A percentile compares a stretch with the other conserved stretches of the same genome.
Conservation (phyloP, 2,888 invertebrate species). For the Noctuana brunneofusca region DNA sequence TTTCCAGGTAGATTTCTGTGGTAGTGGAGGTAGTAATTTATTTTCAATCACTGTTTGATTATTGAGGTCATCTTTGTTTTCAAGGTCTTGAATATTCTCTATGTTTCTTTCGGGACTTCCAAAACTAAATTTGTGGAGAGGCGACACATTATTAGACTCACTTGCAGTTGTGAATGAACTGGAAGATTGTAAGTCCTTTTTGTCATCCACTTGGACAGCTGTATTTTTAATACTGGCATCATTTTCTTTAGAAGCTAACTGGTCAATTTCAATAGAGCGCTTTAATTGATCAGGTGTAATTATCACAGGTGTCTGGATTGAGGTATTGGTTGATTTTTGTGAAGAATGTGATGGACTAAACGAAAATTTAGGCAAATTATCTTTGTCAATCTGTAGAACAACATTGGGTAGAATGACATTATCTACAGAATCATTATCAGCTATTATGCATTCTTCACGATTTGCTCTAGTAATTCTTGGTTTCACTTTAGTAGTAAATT, state of each 20-base stretch:
- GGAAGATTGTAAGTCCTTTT: constrained; percentile 54
- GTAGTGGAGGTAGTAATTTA: constrained; percentile 42
- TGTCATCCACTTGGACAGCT: not conserved
- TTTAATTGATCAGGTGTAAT: constrained; percentile 12
- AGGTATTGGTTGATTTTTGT: constrained; percentile 33
- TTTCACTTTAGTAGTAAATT: constrained; percentile 60
- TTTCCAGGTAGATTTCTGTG: constrained; percentile 47
- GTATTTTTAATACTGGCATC: not conserved
- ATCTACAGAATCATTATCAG: constrained; percentile 42
- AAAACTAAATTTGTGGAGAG: constrained; percentile 53
- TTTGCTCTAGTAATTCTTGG: constrained; percentile 52
- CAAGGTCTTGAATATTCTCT: constrained; percentile 43
- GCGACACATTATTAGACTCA: constrained; percentile 41
- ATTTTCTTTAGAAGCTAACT: not conserved
- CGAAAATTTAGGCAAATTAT: constrained; percentile 63
- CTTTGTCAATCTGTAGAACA: constrained; percentile 57
- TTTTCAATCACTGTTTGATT: constrained; percentile 3
- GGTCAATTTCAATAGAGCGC: not conserved
- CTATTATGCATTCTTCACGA: constrained; percentile 42
- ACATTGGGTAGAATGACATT: constrained; percentile 58
- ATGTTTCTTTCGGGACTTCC: constrained; percentile 54
- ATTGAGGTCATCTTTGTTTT: constrained; percentile 34
- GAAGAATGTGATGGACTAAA: constrained; percentile 41
- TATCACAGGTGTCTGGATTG: constrained; percentile 18
- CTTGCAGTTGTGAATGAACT: constrained; percentile 53